These are phyloP conservation scores for Zoroaster sp. DNA, from an alignment of 53 echinoderm and acorn worm species.

Conservation along the genomic window DNA sequence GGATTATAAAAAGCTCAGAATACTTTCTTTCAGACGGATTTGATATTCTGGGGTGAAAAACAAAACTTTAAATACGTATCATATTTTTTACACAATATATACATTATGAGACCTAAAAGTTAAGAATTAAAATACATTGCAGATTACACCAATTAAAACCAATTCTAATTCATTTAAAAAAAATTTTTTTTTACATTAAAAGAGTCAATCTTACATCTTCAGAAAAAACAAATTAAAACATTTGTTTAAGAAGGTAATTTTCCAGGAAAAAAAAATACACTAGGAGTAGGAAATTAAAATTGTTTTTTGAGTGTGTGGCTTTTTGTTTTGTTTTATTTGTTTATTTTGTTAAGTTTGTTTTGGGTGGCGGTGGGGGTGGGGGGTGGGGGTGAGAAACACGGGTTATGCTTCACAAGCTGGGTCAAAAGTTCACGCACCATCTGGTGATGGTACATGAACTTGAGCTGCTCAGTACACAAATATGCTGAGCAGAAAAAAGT, in stretches of 20 bases:
- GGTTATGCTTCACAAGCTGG: too few relatives aligned
- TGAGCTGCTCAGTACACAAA: too few relatives aligned
- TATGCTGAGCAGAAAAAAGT: too few relatives aligned
- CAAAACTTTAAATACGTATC: neutral
- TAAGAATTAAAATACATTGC: neutral
- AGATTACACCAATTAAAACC: neutral
- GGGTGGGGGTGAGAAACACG: too few relatives aligned
- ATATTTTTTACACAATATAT: slow-evolving; percentile 10
- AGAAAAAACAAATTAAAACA: neutral
- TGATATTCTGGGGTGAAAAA: neutral
- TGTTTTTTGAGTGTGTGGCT: too few relatives aligned
- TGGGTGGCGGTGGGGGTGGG: too few relatives aligned
- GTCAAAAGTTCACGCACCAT: too few relatives aligned
- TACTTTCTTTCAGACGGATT: neutral
- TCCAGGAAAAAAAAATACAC: too few relatives aligned
- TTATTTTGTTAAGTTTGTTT: too few relatives aligned
- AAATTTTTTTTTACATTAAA: neutral
- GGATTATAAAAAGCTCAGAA: neutral
- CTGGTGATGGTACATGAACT: too few relatives aligned
- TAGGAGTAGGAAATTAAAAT: too few relatives aligned
- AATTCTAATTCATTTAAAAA: neutral
- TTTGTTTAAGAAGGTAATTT: neutral
- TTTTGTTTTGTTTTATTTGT: too few relatives aligned
- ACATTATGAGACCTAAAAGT: slow-evolving; percentile 10
- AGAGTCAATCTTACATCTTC: neutral